Conservation (phyloP, 1,140 invertebrate species). For the Scaptodrosophila lebanonensis region DNA sequence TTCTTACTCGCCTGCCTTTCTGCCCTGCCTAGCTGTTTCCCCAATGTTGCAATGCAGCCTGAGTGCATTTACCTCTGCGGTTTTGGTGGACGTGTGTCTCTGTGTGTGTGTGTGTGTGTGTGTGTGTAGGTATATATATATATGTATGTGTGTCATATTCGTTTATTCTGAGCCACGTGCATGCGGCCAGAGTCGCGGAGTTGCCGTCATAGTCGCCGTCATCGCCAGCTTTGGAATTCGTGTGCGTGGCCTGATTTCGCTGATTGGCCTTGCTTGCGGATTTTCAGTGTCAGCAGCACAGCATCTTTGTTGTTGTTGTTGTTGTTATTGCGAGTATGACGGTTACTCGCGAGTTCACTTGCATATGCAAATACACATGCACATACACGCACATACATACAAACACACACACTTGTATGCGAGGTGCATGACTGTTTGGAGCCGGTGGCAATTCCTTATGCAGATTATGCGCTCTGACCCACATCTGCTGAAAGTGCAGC, state of each 20-base stretch:
- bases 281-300: slow-evolving; percentile 66
- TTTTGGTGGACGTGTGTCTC: background rate
- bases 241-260: slow-evolving; percentile 70
- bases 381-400: no score
- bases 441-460: no score
- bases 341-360: no score
- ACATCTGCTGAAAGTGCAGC: no score
- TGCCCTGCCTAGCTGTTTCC: background rate
- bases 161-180: no score
- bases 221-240: slow-evolving; percentile 44
- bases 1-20: slow-evolving; percentile 36
- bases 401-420: no score
- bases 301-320: slow-evolving; percentile 62
- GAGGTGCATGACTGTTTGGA: no score
- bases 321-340: slow-evolving; percentile 13
- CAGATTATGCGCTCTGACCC: no score
- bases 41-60: background rate
- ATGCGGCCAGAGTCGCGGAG: slow-evolving; percentile 15
- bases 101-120: background rate
- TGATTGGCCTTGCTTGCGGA: slow-evolving; percentile 62
- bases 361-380: no score
- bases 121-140: slow-evolving; percentile 10
- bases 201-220: slow-evolving; percentile 33
- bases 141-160: no score
- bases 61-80: slow-evolving; percentile 61